phyloP scores from a whole-genome alignment of 2,888 invertebrate genomes.

The Ariolimax columbianus region DNA sequence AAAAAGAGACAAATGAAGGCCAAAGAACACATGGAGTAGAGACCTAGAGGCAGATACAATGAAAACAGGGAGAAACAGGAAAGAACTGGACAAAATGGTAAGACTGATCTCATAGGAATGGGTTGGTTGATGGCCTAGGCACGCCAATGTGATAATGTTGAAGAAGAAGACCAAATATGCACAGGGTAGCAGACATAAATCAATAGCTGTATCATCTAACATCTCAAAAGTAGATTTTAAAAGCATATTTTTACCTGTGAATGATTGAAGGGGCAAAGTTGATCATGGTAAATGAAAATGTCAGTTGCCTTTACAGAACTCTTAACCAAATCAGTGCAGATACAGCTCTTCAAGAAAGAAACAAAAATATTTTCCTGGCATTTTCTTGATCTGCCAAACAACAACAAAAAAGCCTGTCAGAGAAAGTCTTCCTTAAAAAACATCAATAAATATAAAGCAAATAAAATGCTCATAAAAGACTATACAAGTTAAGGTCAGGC shows the following conservation, averaged over 20 bases:
- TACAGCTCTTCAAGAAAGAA: background rate
- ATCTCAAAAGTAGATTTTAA: background rate
- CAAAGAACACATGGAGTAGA: too few relatives aligned
- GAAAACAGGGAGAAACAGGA: too few relatives aligned
- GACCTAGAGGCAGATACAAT: too few relatives aligned
- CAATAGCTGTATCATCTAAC: background rate
- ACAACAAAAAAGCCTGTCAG: background rate
- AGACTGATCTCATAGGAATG: too few relatives aligned
- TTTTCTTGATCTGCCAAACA: background rate
- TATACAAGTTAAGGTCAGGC: too few relatives aligned
- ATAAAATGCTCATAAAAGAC: too few relatives aligned
- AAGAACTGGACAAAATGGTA: too few relatives aligned
- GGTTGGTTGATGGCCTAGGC: too few relatives aligned
- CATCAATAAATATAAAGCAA: too few relatives aligned
- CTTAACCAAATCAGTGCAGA: background rate
- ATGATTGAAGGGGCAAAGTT: background rate
- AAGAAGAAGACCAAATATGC: too few relatives aligned
- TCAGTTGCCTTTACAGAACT: background rate
- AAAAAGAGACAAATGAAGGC: too few relatives aligned
- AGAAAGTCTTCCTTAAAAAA: background rate
- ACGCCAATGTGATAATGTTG: too few relatives aligned
- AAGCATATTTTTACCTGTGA: slow-evolving; percentile 12
- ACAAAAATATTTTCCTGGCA: background rate
- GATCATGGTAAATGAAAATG: slow-evolving; percentile 16
- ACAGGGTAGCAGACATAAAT: background rate